Evolutionary conservation across 2,113 vertebrate genomes (phyloP), one percentile per base, ranked within the genome.

Genomic region (Pollachius pollachius): DNA sequence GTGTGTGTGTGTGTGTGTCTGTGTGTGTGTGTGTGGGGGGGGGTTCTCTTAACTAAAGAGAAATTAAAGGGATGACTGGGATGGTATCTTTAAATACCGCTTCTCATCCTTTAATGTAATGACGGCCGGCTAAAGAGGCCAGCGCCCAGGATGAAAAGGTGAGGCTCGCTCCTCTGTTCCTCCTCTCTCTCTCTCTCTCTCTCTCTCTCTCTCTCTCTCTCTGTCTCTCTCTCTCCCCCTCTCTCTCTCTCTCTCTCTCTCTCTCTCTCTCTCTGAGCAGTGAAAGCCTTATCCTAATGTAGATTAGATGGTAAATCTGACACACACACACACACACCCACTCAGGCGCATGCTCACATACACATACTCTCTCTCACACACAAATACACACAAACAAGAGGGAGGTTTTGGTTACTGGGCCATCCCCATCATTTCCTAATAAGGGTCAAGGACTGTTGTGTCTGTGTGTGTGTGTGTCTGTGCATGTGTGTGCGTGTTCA

Each of bases 71-170:
- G 82, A 88, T 89, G 89, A 89, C 82, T 74, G 71, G 82, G 66
- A 78, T 69, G 78, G 74, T 88, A 81, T 89, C 89, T 89, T 90
- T 89, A 90, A 90, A 90, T 87, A 89, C 85, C 79, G 84, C 81
- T 85, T 79, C 81, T 67, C 71, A 89, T 88, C 88, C 86, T 91
- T 89, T 90, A 90, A 91, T 89, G 89, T 89, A 88, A 90, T 89
- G 88, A 88, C 79, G 81, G 73, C 37, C 72, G 86, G 85, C 77
- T 82, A 81, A 87, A 88, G 85, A 81, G 83, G 85, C 75, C 84
- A 79, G 81, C 1, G 76, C 76, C 79, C 15, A 76, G 86, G 86
- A 90, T 89, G 80, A 87, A 91, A 88, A 90, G 85, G 89, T 89
- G 89, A 89, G 70, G 79, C 21, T 23, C 5, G 64, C 52, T 63